Percentiles rank a stretch among this genome's conserved stretches.
Evolutionary conservation across 1,140 invertebrate species (phyloP).

Genomic region (Zaprionus inermis): DNA sequence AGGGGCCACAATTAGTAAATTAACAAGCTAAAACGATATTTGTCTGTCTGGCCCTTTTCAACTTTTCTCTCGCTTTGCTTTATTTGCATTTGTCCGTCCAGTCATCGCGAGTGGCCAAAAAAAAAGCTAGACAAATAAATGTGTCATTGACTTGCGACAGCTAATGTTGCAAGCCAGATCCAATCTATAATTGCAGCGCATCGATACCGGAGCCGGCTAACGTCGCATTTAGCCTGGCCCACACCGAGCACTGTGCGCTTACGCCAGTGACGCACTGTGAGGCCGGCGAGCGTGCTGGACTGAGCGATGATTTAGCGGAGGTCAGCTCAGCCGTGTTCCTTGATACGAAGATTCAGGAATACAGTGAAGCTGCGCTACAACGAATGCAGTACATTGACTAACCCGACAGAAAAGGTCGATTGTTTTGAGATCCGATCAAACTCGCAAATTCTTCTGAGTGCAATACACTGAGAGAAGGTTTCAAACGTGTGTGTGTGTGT

Average conservation of each 20-base stretch:
- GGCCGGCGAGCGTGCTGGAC: neutral
- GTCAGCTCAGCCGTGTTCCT: neutral
- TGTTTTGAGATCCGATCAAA: too few species aligned
- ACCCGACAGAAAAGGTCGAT: too few species aligned
- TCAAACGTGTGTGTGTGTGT: too few species aligned
- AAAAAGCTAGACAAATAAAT: constrained; percentile 3
- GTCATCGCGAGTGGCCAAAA: constrained; percentile 6
- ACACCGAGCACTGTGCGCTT: neutral
- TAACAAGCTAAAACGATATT: constrained; percentile 13
- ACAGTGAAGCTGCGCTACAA: too few species aligned
- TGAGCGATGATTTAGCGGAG: neutral
- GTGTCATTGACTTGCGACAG: constrained; percentile 19
- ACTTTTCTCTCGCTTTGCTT: neutral
- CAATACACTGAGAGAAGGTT: neutral
- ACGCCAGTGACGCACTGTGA: neutral
- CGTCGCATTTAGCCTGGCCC: neutral
- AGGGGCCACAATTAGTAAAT: constrained; percentile 16
- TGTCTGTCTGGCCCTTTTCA: neutral
- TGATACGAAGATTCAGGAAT: neutral
- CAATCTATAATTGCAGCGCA: constrained; percentile 19
- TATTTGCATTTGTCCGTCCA: constrained; percentile 13
- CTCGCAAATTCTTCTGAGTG: neutral
- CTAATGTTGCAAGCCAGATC: constrained; percentile 24
- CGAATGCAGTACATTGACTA: too few species aligned
- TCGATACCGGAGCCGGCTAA: neutral